Conservation (phyloP, 2,797 vertebrate genomes). For the Phataginus tetradactyla region DNA sequence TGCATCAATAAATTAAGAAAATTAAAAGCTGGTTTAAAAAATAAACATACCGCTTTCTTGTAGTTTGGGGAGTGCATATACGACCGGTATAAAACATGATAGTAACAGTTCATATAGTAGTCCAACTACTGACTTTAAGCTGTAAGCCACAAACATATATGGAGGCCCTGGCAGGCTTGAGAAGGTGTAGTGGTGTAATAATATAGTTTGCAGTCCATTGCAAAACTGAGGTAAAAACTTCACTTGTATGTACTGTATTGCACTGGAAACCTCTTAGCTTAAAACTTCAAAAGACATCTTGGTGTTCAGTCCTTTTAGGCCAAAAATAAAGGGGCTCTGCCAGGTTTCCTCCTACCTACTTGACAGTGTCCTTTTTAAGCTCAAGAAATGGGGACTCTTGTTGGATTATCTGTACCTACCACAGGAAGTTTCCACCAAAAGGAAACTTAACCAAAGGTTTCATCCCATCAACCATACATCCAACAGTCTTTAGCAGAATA, state of each 20-base stretch:
- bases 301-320: constrained; percentile 95
- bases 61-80: constrained; percentile 95
- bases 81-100: constrained; percentile 94
- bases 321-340: constrained; percentile 89
- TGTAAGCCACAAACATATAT: constrained; percentile 93
- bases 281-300: constrained; percentile 92
- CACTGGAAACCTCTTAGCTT: constrained; percentile 92
- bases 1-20: constrained; percentile 89
- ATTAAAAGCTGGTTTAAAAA: constrained; percentile 94
- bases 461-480: constrained; percentile 90
- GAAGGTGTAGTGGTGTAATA: constrained; percentile 91
- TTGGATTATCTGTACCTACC: constrained; percentile 93
- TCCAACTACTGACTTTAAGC: constrained; percentile 96
- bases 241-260: constrained; percentile 90
- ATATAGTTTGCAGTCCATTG: constrained; percentile 93
- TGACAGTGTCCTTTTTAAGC: constrained; percentile 90
- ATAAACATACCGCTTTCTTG: constrained; percentile 99
- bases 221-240: constrained; percentile 89
- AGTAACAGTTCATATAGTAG: constrained; percentile 97
- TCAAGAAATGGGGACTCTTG: constrained; percentile 90
- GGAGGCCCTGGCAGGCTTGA: constrained; percentile 92
- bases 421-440: constrained; percentile 89
- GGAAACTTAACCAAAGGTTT: constrained; percentile 90
- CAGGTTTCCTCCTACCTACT: constrained; percentile 93
- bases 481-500: constrained; percentile 90